Evolutionary conservation across 2,113 vertebrate genomes (phyloP), one percentile per base, ranked within the genome.

Genomic region (Alces alces): DNA sequence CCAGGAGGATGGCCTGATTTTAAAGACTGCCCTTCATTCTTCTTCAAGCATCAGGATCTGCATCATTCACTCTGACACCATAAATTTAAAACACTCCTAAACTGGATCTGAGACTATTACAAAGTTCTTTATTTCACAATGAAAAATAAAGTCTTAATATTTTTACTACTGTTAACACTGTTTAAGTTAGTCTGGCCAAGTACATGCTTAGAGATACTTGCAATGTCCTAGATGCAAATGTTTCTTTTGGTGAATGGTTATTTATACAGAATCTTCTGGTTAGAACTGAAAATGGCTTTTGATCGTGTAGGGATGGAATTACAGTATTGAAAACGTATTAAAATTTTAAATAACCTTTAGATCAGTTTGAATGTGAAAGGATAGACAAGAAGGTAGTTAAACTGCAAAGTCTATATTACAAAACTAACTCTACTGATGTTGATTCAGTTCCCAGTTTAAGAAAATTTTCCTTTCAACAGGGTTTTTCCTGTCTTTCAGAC

Each of bases 181-280:
- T 97, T 98, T 98, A 98, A 86, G 95, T 97, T 98, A 98, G 95
- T 92, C 97, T 93, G 97, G 97, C 93, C 93, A 98, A 92, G 86
- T 86, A 6, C 79, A 66, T 82, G 15, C 43, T 57, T 57, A 85
- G 33, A 66, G 80, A 86, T 80, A n/a, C 70, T n/a, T 76, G 36
- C 55, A 96, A 79, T 83, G 78, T 93, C 60, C 87, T 82, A n/a
- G 14, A 82, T 50, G 33, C 45, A 88, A 55, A 58, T n/a, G 43
- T 33, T 70, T 84, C 23, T 93, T 96, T 96, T 66, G 27, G 66
- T 97, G 60, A 89, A 45, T 16, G 7, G 6, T 57, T 91, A 76
- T 89, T 93, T 83, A 50, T 1, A 33, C 13, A 85, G 57, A 61
- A 64, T 94, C 80, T 85, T 89, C 80, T 84, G 80, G 27, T 64